Evolutionary conservation across 1,140 invertebrate genomes (phyloP).

Genomic region (Episyrphus balteatus): DNA sequence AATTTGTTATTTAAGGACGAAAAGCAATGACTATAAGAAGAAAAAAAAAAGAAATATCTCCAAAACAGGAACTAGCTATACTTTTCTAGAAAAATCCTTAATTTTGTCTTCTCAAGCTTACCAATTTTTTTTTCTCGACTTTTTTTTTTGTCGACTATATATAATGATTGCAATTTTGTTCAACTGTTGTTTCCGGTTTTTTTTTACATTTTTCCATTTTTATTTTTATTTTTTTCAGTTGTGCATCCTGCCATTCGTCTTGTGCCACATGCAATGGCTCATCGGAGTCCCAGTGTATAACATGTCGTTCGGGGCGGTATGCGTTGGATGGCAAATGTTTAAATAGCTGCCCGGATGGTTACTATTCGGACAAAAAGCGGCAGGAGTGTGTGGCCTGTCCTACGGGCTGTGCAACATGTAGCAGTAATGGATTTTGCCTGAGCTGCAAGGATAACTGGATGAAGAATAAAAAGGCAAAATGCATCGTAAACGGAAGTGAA

Average conservation of each 20-base stretch:
- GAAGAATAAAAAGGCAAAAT: conserved; percentile 58
- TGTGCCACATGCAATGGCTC: conserved; percentile 75
- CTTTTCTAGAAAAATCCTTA: too few relatives aligned
- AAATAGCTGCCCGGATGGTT: conserved; percentile 56
- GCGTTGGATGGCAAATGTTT: conserved; percentile 53
- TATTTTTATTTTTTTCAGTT: conserved; percentile 37
- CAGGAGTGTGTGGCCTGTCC: conserved; percentile 64
- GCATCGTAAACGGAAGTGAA: conserved; percentile 51
- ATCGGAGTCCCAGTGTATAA: conserved; percentile 64
- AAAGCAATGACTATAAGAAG: too few relatives aligned
- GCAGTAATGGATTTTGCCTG: conserved; percentile 50
- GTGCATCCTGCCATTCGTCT: conserved; percentile 60
- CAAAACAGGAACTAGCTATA: too few relatives aligned
- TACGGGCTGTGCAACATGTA: conserved; percentile 59
- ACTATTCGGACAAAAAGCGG: conserved; percentile 61
- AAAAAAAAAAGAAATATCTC: too few relatives aligned
- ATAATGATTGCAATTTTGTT: neutral
- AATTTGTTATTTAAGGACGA: too few relatives aligned
- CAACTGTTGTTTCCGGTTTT: neutral
- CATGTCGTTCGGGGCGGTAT: conserved; percentile 56
- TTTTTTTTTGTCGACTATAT: too few relatives aligned
- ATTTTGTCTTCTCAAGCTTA: too few relatives aligned
- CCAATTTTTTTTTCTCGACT: too few relatives aligned
- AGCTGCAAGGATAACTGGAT: conserved; percentile 59
- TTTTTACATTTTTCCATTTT: neutral